Evolutionary conservation across 2,113 vertebrate genomes (phyloP), one percentile per base, ranked within the genome.

Genomic region (Progne subis): DNA sequence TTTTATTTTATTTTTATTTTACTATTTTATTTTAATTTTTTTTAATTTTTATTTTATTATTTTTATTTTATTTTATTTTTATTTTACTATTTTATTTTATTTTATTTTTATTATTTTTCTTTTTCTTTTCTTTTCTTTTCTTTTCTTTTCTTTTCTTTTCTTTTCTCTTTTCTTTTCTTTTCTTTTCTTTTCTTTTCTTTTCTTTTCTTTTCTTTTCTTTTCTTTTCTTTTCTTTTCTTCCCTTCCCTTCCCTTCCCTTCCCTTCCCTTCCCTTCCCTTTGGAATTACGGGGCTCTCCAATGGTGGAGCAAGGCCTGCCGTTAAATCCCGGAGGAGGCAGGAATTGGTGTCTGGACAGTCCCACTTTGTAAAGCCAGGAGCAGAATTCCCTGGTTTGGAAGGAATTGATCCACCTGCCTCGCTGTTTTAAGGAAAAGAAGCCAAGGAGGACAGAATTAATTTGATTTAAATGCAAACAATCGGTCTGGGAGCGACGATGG

Each of bases 241-340:
- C 37, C 8, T 37, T 37, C 37, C 37, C 8, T 37, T 37, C 37
- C 37, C 8, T 37, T 37, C 37, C 37, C 8, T 37, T 37, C 37
- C 37, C 8, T 37, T 37, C 37, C 37, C 9, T 37, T 37, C 37
- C 37, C 9, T 37, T 37, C 37, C 37, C n/a, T 57, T n/a, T n/a
- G 8, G 12, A n/a, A n/a, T 56, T 1, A n/a, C 1, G 31, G 26
- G 29, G 16, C n/a, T 63, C 74, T 11, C 1, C 14, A 28, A 15
- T 18, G 6, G 0, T 14, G 43, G 49, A 34, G 39, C 13, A 10
- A 29, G 13, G 15, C 12, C 24, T 75, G 26, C 16, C 11, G 1
- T 49, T 28, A 6, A 70, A 55, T 44, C 69, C 85, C 37, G 31
- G 18, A 65, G 64, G 34, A 52, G 32, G 57, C 25, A 47, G 44